These are phyloP conservation scores for Carabus problematicus DNA, from an alignment of 2,888 invertebrate species.

Conservation along the genomic window DNA sequence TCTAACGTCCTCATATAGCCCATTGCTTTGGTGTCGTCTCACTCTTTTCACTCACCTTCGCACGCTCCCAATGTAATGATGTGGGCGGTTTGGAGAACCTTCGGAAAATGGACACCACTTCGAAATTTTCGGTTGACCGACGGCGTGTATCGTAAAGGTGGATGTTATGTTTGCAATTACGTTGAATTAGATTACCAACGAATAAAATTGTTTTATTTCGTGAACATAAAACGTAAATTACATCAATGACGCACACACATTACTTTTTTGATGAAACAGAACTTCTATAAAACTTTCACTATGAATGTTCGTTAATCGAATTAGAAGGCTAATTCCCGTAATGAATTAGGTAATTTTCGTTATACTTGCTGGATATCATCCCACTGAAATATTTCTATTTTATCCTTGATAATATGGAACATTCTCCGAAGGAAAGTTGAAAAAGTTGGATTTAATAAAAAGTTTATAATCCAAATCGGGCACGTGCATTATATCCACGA, in stretches of 20 bases:
- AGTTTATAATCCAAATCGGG: conserved; percentile 40
- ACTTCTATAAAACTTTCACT: no score
- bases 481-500: conserved; percentile 29
- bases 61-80: background rate
- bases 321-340: no score
- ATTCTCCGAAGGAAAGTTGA: conserved; percentile 27
- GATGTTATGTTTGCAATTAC: conserved; percentile 21
- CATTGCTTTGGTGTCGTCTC: background rate
- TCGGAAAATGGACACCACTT: conserved; percentile 30
- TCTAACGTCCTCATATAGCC: conserved; percentile 21
- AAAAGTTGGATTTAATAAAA: conserved; percentile 40
- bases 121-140: conserved; percentile 11
- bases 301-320: no score
- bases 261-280: no score
- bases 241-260: no score
- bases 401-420: conserved; percentile 25
- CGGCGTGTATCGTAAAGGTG: conserved; percentile 25
- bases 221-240: no score
- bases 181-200: conserved; percentile 27
- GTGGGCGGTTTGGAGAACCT: conserved; percentile 11
- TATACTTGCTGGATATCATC: no score
- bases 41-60: background rate
- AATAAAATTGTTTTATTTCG: conserved; percentile 11
- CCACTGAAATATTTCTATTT: no score
- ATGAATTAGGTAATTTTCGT: no score